Base-by-base conservation (phyloP, 2,888 invertebrate species). In the Hypena proboscidalis region DNA sequence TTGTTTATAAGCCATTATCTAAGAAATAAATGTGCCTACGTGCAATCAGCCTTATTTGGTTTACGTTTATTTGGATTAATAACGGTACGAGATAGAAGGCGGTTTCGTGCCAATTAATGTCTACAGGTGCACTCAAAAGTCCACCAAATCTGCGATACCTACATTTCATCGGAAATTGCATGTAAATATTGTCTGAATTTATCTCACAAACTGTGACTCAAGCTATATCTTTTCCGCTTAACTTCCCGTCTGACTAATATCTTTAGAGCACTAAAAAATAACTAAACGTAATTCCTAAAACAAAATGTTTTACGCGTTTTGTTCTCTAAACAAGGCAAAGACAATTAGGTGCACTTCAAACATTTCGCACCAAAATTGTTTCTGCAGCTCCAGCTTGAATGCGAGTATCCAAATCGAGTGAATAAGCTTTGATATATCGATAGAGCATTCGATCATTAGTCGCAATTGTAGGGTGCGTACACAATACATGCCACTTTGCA, bases 1-100 rank as follows among this genome's bases (percentile, higher is more conserved):
- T 81, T 76, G 70, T 83, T 74, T 67, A 63, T 67, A 44, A 50
- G 30, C 32, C 33, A 52, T 57, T 67, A 61, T 67, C 65, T 50
- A 29, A 44, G 34, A 64, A 64, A 74, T 61, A 57, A 72, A 73
- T 72, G 70, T 46, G 47, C 32, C 34, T 48, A 38, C 43, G 37
- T 7, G 31, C 39, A 56, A 51, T 57, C 58, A 56, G 46, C 25
- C 52, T 25, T 54, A 44, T 42, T 55, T 29, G 21, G 17, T 52
- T 51, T 23, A 49, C 34, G 47, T 58, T 51, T 50, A 38, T 57
- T 47, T 44, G 32, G 34, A 30, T 37, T 37, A 2, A 8, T 31
- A 55, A 36, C 32, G 19, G 30, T 6, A 4, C 2, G 2, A 8
- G 21, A n/a, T 23, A 4, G 9, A 6, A 25, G 25, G 25, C 4